Evolutionary conservation across 2,888 invertebrate genomes (phyloP).

Genomic region (Aelia acuminata): DNA sequence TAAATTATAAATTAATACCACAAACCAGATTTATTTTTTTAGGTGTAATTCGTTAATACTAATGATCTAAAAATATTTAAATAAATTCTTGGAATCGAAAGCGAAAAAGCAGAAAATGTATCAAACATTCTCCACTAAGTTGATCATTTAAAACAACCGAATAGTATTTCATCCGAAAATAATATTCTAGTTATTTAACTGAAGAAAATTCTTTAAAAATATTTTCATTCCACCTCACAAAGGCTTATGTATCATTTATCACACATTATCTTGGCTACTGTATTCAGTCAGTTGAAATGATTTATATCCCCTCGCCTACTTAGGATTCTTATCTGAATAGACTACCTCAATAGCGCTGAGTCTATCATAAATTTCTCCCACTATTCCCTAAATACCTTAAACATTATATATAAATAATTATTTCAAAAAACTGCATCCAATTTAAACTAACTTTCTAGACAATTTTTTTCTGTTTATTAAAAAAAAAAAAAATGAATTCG

Average conservation of each 20-base stretch:
- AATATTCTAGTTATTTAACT: background rate
- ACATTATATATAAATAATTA: background rate
- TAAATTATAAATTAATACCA: too few species aligned
- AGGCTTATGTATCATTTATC: conserved; percentile 2
- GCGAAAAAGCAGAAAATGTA: too few species aligned
- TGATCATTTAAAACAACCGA: background rate
- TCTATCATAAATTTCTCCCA: background rate
- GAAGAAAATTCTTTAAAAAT: background rate
- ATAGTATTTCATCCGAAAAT: background rate
- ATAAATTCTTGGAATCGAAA: too few species aligned
- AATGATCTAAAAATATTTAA: too few species aligned
- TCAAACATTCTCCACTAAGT: background rate
- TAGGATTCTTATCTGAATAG: conserved; percentile 26
- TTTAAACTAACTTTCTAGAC: too few species aligned
- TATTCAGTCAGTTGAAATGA: conserved; percentile 2
- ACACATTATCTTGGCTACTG: conserved; percentile 9
- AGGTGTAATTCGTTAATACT: too few species aligned
- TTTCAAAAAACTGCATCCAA: background rate
- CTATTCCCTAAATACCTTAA: background rate
- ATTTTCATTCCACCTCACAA: background rate
- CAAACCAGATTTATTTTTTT: too few species aligned
- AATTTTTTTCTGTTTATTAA: too few species aligned
- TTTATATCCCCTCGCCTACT: background rate
- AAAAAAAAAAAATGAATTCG: too few species aligned
- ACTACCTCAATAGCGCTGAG: conserved; percentile 9